Evolutionary conservation across 2,797 vertebrate genomes (phyloP), one percentile per base, ranked within the genome.

Genomic region (Sphenodon punctatus): DNA sequence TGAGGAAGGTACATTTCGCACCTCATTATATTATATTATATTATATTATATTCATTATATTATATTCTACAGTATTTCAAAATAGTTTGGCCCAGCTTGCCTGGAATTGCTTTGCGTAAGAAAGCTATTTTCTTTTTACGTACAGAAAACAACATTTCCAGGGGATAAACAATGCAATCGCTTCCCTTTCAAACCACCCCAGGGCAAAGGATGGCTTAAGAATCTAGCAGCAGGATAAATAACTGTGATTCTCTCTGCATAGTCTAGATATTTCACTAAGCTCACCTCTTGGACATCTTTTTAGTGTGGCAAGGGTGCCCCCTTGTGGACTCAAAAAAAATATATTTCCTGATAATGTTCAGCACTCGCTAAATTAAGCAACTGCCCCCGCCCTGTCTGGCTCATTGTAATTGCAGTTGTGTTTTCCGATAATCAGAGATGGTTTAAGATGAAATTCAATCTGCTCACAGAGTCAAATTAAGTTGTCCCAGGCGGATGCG

Each of bases 241-340:
- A 49, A 70, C 23, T 36, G 27, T 13, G 23, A 34, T 68, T 59
- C 15, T 39, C 53, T 45, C n/a, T 22, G 67, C 20, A 68, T 13
- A 34, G 46, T 48, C 60, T 8, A 51, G 27, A 63, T 2, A 19
- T 38, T 48, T 10, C 5, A 1, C n/a, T 22, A 25, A 12, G n/a
- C 32, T 58, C 27, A 6, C 15, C 42, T 34, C 46, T 66, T 20
- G 17, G 2, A 36, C 16, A 17, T 17, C 10, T 53, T 16, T 66
- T 89, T n/a, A 4, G 66, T 34, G 81, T 69, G 78, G 10, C n/a
- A 61, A 77, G 88, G 75, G 66, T 93, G 90, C 91, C 89, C 88
- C 80, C 94, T 90, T 67, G 85, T 83, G 92, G 87, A 41, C 27
- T 32, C 15, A 13, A 22, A n/a, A 42, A 43, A 41, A n/a, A 56